Evolutionary conservation across 2,888 invertebrate species (phyloP), one percentile per base, ranked within the genome.

Genomic region (Lobophora halterata): DNA sequence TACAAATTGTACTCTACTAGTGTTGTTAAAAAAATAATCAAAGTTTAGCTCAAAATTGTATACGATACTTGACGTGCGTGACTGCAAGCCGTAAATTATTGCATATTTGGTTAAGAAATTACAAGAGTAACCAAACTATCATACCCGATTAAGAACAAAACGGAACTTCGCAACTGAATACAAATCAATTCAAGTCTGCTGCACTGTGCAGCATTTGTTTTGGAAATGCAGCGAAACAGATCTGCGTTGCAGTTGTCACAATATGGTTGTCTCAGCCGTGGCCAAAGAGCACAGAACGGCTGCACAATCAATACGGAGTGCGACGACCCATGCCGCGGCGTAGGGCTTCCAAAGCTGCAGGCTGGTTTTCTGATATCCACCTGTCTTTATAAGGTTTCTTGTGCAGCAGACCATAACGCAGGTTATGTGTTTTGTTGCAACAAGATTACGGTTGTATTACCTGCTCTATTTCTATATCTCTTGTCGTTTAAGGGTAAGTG

Each of bases 271-370:
- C 33, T 38, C 28, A 42, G 28, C 23, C 18, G 36, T 33, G 39
- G 39, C 44, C 44, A 37, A 29, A 28, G 17, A 19, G 23, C 23
- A 18, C 38, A 42, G 49, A 47, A 46, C 47, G 38, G 35, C 36
- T 23, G 36, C 32, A 42, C 40, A 59, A 68, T 65, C 66, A 57
- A 67, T 68, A 63, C 41, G 20, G 44, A 61, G 70, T 62, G 49
- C 70, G 52, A 55, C 63, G 71, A 72, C 71, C 73, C 58, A 40
- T 24, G 33, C 31, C 32, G 46, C 58, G 56, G n/a, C n/a, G n/a
- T n/a, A n/a, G 42, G 73, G 72, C 63, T 73, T 72, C 73, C 47
- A 63, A 65, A 55, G 58, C 58, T 52, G 32, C 28, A 31, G 38
- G 23, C 8, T 31, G 27, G 58, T 56, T 49, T 57, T 58, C 60